phyloP scores from a whole-genome alignment of 2,113 vertebrate species.

The Heterocephalus glaber region DNA sequence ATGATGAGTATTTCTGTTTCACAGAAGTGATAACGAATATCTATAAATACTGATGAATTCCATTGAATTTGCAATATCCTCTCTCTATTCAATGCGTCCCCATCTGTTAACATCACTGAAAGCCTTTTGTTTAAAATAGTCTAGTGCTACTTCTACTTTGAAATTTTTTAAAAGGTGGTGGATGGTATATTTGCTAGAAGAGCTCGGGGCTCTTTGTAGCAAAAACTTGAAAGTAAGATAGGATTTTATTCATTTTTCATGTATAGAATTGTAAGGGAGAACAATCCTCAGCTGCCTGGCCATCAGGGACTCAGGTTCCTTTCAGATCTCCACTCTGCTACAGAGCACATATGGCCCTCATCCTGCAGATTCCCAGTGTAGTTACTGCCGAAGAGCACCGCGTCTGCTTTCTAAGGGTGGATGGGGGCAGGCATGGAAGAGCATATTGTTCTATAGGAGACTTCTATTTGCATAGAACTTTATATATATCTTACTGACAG shows the following conservation, averaged over 20 bases:
- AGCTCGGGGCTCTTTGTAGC: not conserved
- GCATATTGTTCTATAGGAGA: no score
- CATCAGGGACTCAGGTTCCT: not conserved
- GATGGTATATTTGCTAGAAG: not conserved
- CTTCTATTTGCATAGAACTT: not conserved
- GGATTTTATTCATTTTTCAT: not conserved
- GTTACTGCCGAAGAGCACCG: no score
- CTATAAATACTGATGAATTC: not conserved
- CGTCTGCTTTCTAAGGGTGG: fast-evolving
- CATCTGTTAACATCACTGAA: not conserved
- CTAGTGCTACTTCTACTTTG: not conserved
- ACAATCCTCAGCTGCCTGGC: fast-evolving
- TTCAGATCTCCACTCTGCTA: not conserved
- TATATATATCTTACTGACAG: fast-evolving
- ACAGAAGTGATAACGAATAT: not conserved
- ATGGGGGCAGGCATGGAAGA: no score
- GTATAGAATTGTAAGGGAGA: not conserved
- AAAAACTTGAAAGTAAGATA: not conserved
- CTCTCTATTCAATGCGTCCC: not conserved
- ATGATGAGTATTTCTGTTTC: not conserved
- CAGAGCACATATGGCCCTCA: fast-evolving
- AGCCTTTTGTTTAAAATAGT: not conserved
- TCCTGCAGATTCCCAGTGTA: not conserved
- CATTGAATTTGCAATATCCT: not conserved
- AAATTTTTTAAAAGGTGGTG: not conserved